Conservation (phyloP, 2,113 vertebrate species). For the Pimephales promelas region DNA sequence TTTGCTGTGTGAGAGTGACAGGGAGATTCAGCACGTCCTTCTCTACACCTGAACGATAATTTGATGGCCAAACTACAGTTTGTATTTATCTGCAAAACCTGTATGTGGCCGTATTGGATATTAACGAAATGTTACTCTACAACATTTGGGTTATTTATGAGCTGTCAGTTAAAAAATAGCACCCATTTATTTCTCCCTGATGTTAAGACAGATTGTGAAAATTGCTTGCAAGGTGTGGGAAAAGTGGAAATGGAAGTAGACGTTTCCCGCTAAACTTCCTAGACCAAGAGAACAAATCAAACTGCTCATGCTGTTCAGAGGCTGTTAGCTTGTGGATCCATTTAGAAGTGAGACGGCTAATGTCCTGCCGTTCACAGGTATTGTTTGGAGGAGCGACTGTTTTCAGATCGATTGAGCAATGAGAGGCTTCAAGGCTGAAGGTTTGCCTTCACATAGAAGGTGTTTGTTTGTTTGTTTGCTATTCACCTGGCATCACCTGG, state of each 20-base stretch:
- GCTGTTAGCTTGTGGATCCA: constrained; percentile 21
- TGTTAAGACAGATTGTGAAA: constrained; percentile 29
- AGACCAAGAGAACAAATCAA: constrained; percentile 24
- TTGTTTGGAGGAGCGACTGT: constrained; percentile 22
- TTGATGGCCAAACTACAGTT: constrained; percentile 1
- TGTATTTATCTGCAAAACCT: constrained; percentile 1
- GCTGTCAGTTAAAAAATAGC: constrained; percentile 7
- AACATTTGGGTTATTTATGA: constrained; percentile 18
- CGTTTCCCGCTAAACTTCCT: neutral
- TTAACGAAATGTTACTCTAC: constrained; percentile 34
- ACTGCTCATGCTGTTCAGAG: constrained; percentile 5
- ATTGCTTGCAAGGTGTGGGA: constrained; percentile 11
- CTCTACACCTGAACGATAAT: constrained; percentile 13
- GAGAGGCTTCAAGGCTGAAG: neutral
- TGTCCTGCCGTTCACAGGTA: neutral
- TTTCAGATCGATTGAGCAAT: constrained; percentile 35
- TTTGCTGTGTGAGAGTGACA: constrained; percentile 4
- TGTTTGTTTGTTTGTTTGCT: constrained; percentile 39
- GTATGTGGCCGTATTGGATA: constrained; percentile 24
- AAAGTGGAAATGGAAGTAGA: constrained; percentile 28
- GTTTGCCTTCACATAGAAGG: constrained; percentile 2
- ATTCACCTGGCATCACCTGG: constrained; percentile 20
- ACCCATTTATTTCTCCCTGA: constrained; percentile 34
- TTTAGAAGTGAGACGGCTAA: constrained; percentile 14
- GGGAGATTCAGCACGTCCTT: constrained; percentile 25